Evolutionary conservation across 2,888 invertebrate genomes (phyloP), one percentile per base, ranked within the genome.

Genomic region (Bembecia ichneumoniformis): DNA sequence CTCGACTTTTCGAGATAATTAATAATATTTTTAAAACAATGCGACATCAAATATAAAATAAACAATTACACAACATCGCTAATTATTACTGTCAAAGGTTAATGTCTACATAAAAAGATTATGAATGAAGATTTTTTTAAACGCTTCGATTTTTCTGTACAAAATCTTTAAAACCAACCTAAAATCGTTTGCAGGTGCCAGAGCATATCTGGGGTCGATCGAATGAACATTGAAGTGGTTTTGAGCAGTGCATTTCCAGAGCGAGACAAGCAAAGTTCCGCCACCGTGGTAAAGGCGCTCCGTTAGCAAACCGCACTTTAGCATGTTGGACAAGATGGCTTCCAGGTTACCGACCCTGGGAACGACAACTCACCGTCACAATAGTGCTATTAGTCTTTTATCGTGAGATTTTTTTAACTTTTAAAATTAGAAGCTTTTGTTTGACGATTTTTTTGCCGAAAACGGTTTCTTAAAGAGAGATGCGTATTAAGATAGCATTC

Each of bases 321-420:
- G 62, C 74, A 82, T 75, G 63, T 82, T 82, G 47, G 59, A 62
- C 54, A 82, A 52, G 44, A 68, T 63, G 4, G 63, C 53, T 57
- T 79, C 72, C 52, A 82, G 66, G 68, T 81, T 82, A 54, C 53
- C 54, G 56, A 81, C 57, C 73, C 82, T 82, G 80, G 58, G 71
- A 64, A 78, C 55, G 59, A 68, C 9, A 28, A 28, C 9, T 28
- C 59, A 56, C 55, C 51, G 52, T 57, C 51, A 47, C 28, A 52
- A 47, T 44, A 11, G 44, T 14, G 13, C 28, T 9, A 28, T 28
- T 28, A 28, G 7, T 20, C 28, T 9, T 28, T 28, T 28, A 28
- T 28, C 20, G 20, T 28, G 20, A 28, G 20, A 28, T 7, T 17
- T 17, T 36, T 3, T 36, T 5, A 36, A n/a, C 13, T 40, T 40